Evolutionary conservation across 2,797 vertebrate genomes (phyloP), one percentile per base, ranked within the genome.

Genomic region (Bovichtus variegatus): DNA sequence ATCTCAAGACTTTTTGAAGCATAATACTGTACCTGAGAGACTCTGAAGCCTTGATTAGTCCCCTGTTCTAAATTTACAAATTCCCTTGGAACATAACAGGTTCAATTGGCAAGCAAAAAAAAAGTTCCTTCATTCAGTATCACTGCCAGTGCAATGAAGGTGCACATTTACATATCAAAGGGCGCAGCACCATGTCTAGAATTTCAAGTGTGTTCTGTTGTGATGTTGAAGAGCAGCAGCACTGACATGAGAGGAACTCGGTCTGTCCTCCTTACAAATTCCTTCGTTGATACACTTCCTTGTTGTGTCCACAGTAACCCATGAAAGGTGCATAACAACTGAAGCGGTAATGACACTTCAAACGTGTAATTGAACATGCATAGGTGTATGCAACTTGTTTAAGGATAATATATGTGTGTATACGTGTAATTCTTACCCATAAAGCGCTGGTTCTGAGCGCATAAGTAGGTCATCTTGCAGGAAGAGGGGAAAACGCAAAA

Each of bases 101-200:
- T 92, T 92, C 85, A 86, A 81, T 80, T 87, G 87, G 61, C 55
- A 64, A 34, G 34, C 36, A 70, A 80, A 78, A 76, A 72, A 73
- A 82, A 83, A 86, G 71, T 86, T 87, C 86, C 92, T 93, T 90
- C 91, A 87, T 93, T 94, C 93, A 87, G 89, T 83, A 82, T 81
- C 83, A 83, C 83, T 90, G 85, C 64, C 85, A 87, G 94, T 95
- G 94, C 94, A 95, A 92, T 83, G 91, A 94, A 94, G 93, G 94
- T 94, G 90, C 90, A 91, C 93, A 96, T 96, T 96, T 93, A 83
- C 95, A 96, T 95, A 95, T 96, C 95, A 96, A 96, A 96, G 94
- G 90, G 74, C 78, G 84, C 85, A 15, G 81, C 72, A 16, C 83
- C 89, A 84, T 76, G 92, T 91, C 79, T 88, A 72, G 94, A 94